Evolutionary conservation across 2,888 invertebrate species (phyloP).

Genomic region (Rotaria magnacalcarata): DNA sequence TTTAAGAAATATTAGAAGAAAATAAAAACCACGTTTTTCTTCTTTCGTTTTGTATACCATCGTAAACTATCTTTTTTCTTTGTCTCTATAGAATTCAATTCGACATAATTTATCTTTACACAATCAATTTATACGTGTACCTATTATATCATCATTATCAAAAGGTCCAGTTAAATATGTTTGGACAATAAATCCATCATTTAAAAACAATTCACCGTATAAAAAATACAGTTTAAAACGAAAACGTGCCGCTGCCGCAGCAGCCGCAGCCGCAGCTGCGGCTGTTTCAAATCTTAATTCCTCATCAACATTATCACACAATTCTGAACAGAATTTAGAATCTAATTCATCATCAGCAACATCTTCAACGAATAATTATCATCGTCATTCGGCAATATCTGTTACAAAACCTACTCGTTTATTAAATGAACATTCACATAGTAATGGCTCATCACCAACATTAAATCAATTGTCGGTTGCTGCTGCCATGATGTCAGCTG

Average conservation of each 20-base stretch:
- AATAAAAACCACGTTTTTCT: too few relatives aligned
- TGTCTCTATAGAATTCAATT: conserved; percentile 62
- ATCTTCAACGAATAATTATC: conserved; percentile 13
- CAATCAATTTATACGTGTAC: conserved; percentile 63
- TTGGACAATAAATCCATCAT: conserved; percentile 38
- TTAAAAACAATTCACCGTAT: conserved; percentile 36
- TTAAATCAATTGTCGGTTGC: conserved; percentile 10
- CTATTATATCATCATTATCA: conserved; percentile 24
- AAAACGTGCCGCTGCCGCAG: conserved; percentile 3
- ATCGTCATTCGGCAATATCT: neutral
- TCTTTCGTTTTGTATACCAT: too few relatives aligned
- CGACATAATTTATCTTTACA: conserved; percentile 64
- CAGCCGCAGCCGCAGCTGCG: neutral
- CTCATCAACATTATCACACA: neutral
- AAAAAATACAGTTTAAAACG: conserved; percentile 35
- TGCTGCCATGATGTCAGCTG: neutral
- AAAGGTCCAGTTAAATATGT: conserved; percentile 36
- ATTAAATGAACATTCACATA: neutral
- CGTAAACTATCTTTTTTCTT: neutral
- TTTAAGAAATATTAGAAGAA: too few relatives aligned
- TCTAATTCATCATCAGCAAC: neutral
- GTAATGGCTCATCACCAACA: neutral
- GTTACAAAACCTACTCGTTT: neutral
- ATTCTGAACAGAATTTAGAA: too few relatives aligned
- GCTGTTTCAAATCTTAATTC: neutral